Conservation (phyloP, 2,113 vertebrate species). For the Steatornis caripensis region DNA sequence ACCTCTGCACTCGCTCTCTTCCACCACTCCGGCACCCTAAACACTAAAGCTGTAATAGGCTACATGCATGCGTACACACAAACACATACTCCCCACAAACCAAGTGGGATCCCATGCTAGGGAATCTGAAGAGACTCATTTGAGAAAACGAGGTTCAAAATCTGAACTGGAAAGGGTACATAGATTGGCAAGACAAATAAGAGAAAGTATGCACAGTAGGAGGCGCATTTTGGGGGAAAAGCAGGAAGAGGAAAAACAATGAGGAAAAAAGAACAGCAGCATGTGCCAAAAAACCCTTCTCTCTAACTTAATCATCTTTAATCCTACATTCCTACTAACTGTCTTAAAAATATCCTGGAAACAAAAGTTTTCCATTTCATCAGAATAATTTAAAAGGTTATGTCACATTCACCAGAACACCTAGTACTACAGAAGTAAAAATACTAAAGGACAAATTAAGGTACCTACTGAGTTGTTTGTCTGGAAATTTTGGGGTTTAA, state of each 20-base stretch:
- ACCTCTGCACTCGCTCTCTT: rapidly evolving
- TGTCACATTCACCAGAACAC: neutral
- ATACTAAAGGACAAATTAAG: neutral
- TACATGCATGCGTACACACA: rapidly evolving
- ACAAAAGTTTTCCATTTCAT: neutral
- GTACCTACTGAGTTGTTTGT: neutral
- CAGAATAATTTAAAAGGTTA: neutral
- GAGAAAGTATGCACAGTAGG: neutral
- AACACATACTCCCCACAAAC: neutral
- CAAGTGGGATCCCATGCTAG: no score
- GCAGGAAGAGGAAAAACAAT: neutral
- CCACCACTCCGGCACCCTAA: rapidly evolving
- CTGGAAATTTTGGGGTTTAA: no score
- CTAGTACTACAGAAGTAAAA: neutral
- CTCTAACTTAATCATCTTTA: neutral
- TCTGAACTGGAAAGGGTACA: neutral
- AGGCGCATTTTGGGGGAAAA: neutral
- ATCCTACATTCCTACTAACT: neutral
- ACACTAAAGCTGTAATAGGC: neutral
- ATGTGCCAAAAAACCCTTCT: neutral
- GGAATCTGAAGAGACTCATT: neutral
- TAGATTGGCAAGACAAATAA: neutral
- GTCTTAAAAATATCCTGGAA: neutral
- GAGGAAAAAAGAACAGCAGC: neutral
- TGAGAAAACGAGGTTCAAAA: neutral